Base-by-base conservation (phyloP, 1,140 invertebrate genomes). In the Halesus radiatus region DNA sequence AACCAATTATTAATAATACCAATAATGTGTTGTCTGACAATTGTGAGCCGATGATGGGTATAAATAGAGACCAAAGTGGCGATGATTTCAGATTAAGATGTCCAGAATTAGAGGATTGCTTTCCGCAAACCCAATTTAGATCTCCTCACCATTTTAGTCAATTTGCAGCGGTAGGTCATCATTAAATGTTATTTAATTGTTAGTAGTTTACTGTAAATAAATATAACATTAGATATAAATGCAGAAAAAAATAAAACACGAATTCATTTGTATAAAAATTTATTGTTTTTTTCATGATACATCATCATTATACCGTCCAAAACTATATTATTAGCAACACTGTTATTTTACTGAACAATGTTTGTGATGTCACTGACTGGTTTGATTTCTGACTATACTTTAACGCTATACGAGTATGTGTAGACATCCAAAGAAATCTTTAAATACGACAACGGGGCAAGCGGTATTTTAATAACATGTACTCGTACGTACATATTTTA, bases 81-180 rank as follows among this genome's bases (percentile, higher is more conserved):
- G 62, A 54, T 68, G 79, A 83, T n/a, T 80, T 80, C 26, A 78
- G 79, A 76, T 72, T 83, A 18, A 29, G 80, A 5, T 83, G 82
- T 62, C 37, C 79, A 1, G 10, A 54, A 0, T 22, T 79, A 3
- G 80, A 80, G 23, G 80, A 81, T 32, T 83, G 82, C 77, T 83
- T 77, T 58, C 5, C 26, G 2, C 82, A 73, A 75, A 74, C 66
- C 29, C 80, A 83, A 56, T 83, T 80, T 62, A 64, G 80, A 22
- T 64, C 64, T 6, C 72, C 72, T 0, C 79, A 81, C 50, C 79
- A 81, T 37, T 83, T 81, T 80, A 81, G 68, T 77, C 82, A 83
- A 76, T 83, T 83, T 52, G 56, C 81, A 45, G 66, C 82, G 16
- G 79, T 83, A 13, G 79, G 82, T 74, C 80, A 83, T 74, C 80